Evolutionary conservation across 2,113 vertebrate species (phyloP), one percentile per base, ranked within the genome.

Genomic region (Aepyceros melampus): DNA sequence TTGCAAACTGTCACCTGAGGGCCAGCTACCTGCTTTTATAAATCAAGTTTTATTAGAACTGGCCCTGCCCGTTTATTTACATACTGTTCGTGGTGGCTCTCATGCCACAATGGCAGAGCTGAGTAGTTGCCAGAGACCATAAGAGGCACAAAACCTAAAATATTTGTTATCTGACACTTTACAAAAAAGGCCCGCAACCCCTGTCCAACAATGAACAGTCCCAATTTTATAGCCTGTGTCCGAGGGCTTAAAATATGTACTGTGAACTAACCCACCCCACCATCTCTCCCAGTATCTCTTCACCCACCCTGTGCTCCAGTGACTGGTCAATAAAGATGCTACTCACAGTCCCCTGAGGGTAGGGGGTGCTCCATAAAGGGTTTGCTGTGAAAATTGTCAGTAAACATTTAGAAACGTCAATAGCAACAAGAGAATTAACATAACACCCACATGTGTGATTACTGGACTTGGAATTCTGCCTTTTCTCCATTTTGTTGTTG

Each of bases 251-350:
- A 47, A 29, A 78, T 55, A 29, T 19, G 23, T 7, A 6, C 45
- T 33, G n/a, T 31, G 78, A 84, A 31, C 36, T 7, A 14, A 33
- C 17, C 43, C 2, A 16, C 8, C 53, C 8, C 14, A 33, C 14
- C 58, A 17, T 14, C 51, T n/a, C 40, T 47, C 19, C 33, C 19
- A 2, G 51, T 5, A 0, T 43, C 58, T n/a, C 58, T 45, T 45
- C 19, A n/a, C n/a, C 29, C 15, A 14, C 45, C 19, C 51, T 1
- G 47, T 10, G 9, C 2, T 1, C n/a, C 62, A 9, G 53, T 12
- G 40, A 9, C 60, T 4, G 33, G 2, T 10, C 0, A 5, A 5
- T 23, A 17, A 17, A 7, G 45, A 19, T 2, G 4, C 19, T 3
- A 5, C 74, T 27, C 53, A 2, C 29, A n/a, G 76, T 14, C 1